phyloP scores from a whole-genome alignment of 1,140 invertebrate species.

The Macrobrachium rosenbergii region DNA sequence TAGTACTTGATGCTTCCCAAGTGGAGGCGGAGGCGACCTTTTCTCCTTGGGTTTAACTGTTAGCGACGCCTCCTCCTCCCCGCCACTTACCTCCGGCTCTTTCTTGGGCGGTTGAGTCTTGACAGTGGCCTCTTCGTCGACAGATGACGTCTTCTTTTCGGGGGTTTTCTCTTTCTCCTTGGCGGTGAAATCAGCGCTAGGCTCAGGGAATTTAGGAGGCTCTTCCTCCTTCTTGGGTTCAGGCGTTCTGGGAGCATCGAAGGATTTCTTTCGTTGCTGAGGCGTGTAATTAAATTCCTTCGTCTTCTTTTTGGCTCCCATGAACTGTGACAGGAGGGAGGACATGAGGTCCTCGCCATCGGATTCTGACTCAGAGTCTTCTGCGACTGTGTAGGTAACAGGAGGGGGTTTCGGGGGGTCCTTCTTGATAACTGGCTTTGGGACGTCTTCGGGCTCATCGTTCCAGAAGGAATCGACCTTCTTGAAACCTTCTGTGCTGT shows the following conservation, averaged over 20 bases:
- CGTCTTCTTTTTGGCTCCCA: constrained; percentile 30
- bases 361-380: constrained; percentile 13
- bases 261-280: constrained; percentile 2
- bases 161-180: constrained; percentile 34
- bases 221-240: constrained; percentile 33
- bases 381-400: not conserved
- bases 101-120: constrained; percentile 67
- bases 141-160: constrained; percentile 55
- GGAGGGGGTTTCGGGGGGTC: not conserved
- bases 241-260: not conserved
- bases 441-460: not conserved
- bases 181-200: constrained; percentile 41
- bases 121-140: constrained; percentile 50
- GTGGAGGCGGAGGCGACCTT: constrained; percentile 45
- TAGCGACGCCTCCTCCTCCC: constrained; percentile 42
- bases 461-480: constrained; percentile 1
- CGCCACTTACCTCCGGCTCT: constrained; percentile 68
- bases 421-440: not conserved
- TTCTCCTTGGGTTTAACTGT: constrained; percentile 60
- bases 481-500: constrained; percentile 6
- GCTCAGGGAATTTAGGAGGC: constrained; percentile 12
- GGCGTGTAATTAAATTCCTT: not conserved
- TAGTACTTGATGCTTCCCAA: constrained; percentile 54
- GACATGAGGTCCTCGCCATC: constrained; percentile 26
- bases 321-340: constrained; percentile 30